Percentiles rank a stretch among this genome's conserved stretches.
Evolutionary conservation across 2,113 vertebrate genomes (phyloP).

Genomic region (Nasalis larvatus): DNA sequence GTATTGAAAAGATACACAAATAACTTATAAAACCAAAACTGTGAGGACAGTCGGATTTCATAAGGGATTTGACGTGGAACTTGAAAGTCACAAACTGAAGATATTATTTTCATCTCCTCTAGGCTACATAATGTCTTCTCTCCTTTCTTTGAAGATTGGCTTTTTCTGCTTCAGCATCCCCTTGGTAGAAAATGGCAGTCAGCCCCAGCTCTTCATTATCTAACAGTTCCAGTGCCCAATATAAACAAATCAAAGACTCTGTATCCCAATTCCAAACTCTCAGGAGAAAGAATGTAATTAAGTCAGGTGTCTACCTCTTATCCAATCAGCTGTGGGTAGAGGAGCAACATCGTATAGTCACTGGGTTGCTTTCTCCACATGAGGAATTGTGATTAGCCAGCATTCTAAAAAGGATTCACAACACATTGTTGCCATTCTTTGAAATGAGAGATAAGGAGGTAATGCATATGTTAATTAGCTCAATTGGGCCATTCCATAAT

Average conservation of each 20-base stretch:
- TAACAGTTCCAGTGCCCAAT: not conserved
- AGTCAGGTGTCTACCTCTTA: not conserved
- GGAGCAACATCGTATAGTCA: not conserved
- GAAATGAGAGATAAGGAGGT: not conserved
- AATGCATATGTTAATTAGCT: not conserved
- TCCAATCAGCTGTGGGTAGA: not conserved
- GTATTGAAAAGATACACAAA: not conserved
- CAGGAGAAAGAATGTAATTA: not conserved
- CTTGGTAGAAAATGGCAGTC: not conserved
- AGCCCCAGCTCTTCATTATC: not conserved
- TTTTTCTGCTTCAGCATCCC: not conserved
- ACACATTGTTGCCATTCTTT: not conserved
- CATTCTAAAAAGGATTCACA: not conserved
- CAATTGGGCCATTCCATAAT: not conserved
- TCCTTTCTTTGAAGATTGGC: not conserved
- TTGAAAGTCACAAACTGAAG: not conserved
- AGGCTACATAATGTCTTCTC: not conserved
- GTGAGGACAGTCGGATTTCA: not conserved
- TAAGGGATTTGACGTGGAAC: not conserved
- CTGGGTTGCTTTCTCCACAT: not conserved
- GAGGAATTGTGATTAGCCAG: not conserved
- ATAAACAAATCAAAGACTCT: not conserved
- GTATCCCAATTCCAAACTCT: slow-evolving; percentile 13
- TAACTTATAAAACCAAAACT: not conserved
- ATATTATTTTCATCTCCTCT: not conserved